Percentiles rank a stretch among this genome's conserved stretches.
Evolutionary conservation across 2,113 vertebrate species (phyloP).

Genomic region (Ceyx cyanopectus): DNA sequence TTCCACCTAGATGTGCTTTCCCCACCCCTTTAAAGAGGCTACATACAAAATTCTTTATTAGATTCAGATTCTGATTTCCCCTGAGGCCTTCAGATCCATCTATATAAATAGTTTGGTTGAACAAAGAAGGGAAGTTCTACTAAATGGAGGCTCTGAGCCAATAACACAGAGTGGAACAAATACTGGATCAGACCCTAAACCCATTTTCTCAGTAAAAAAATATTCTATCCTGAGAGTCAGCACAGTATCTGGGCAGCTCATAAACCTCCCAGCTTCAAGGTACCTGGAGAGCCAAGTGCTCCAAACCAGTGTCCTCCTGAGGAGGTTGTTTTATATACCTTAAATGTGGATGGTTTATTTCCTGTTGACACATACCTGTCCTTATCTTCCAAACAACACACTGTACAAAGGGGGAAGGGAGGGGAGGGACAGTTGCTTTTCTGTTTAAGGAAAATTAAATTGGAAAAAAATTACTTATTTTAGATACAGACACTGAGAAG

Average conservation of each 20-base stretch:
- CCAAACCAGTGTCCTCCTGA: neutral
- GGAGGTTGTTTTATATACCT: neutral
- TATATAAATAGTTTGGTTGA: conserved; percentile 28
- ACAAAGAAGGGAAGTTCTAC: conserved; percentile 54
- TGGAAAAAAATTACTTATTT: neutral
- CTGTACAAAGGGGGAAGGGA: neutral
- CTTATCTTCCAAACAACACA: neutral
- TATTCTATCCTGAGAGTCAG: neutral
- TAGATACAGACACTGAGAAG: neutral
- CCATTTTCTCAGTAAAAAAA: neutral
- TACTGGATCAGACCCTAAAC: conserved; percentile 6
- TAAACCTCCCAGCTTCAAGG: neutral
- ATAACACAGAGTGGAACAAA: conserved; percentile 12
- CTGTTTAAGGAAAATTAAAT: neutral
- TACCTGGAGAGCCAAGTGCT: neutral
- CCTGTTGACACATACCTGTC: neutral
- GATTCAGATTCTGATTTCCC: conserved; percentile 5
- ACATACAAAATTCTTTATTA: neutral
- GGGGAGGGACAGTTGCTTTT: neutral
- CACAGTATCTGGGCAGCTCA: neutral
- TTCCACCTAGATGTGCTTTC: neutral
- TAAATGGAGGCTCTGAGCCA: conserved; percentile 46
- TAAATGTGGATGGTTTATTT: neutral
- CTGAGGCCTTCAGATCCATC: neutral
- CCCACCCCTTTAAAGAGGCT: neutral